Percentiles rank a stretch among this genome's conserved stretches.
Evolutionary conservation across 2,888 invertebrate species (phyloP).

Genomic region (Leucophenga maculata): DNA sequence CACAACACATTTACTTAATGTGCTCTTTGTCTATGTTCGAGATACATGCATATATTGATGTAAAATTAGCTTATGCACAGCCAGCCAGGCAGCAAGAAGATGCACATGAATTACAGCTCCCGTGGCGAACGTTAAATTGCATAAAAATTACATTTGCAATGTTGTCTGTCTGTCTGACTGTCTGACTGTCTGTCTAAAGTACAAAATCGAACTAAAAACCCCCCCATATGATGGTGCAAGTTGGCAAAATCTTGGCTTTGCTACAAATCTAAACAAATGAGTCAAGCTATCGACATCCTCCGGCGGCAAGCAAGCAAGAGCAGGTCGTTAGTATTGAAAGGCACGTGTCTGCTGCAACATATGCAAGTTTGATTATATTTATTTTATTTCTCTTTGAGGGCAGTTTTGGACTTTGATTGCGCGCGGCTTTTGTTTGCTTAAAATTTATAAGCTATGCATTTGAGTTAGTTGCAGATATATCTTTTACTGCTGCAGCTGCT

Average conservation of each 20-base stretch:
- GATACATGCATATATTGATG: neutral
- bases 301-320: neutral
- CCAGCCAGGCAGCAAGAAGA: neutral
- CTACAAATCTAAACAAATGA: neutral
- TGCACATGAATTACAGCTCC: slow-evolving; percentile 24
- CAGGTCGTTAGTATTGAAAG: neutral
- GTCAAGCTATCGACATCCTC: too few species aligned
- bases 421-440: slow-evolving; percentile 17
- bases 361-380: neutral
- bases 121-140: slow-evolving; percentile 38
- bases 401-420: slow-evolving; percentile 1
- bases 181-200: neutral
- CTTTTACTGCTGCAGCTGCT: neutral
- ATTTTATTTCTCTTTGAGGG: neutral
- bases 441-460: slow-evolving; percentile 18
- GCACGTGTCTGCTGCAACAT: neutral
- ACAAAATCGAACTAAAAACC: too few species aligned
- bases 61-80: too few species aligned
- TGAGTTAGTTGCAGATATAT: neutral
- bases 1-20: slow-evolving; percentile 8
- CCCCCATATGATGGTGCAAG: neutral
- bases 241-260: neutral
- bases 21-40: neutral
- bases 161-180: slow-evolving; percentile 11
- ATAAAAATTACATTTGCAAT: slow-evolving; percentile 37